Evolutionary conservation across 1,140 invertebrate genomes (phyloP).

Genomic region (Megalopta genalis): DNA sequence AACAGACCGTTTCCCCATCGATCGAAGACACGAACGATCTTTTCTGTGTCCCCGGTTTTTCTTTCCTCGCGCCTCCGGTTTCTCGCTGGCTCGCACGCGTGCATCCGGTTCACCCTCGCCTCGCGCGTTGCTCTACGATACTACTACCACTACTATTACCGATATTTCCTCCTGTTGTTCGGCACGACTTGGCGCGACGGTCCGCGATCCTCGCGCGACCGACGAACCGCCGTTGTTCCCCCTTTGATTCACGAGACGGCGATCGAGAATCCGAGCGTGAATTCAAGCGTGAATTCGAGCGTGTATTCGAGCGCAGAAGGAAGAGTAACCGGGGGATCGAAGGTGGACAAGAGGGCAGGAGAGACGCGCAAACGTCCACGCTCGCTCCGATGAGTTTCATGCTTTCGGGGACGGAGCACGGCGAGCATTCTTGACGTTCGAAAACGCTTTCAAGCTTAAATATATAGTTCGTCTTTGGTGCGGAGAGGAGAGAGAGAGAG

Average conservation of each 20-base stretch:
- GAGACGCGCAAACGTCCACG: not conserved
- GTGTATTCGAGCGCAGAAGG: no score
- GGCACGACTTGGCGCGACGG: no score
- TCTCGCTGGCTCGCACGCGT: not conserved
- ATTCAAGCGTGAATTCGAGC: not conserved
- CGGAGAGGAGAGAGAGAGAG: no score
- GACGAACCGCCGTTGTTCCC: no score
- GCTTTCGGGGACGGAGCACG: not conserved
- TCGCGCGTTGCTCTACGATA: no score
- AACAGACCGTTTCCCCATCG: not conserved
- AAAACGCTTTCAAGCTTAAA: not conserved
- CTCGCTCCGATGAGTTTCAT: constrained; percentile 1
- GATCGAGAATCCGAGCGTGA: not conserved
- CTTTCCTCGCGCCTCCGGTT: not conserved
- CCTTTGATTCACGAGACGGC: no score
- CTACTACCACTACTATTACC: no score
- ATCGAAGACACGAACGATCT: constrained; percentile 28
- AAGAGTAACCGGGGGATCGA: not conserved
- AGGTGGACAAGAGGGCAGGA: not conserved
- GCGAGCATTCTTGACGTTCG: constrained; percentile 5
- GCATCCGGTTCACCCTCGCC: not conserved
- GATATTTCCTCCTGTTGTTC: no score
- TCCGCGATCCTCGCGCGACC: no score
- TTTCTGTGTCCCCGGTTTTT: constrained; percentile 6
- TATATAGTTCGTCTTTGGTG: not conserved